phyloP scores from a whole-genome alignment of 2,888 invertebrate species.

The Thysanoteuthis rhombus region DNA sequence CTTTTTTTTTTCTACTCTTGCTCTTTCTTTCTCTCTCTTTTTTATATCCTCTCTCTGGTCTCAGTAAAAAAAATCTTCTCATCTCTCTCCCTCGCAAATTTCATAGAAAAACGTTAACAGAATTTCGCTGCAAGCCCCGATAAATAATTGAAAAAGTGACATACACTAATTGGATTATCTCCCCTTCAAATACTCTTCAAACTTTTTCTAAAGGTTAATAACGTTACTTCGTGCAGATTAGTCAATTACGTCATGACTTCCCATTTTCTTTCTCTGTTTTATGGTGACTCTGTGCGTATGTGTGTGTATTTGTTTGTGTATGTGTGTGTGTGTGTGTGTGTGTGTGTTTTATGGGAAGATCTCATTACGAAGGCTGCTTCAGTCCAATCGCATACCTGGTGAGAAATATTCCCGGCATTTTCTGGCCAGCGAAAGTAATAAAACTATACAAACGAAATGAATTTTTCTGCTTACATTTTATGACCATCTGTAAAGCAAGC shows the following conservation, averaged over 20 bases:
- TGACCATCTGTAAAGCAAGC: too few species aligned
- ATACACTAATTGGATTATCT: neutral
- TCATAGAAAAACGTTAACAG: neutral
- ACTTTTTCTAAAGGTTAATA: neutral
- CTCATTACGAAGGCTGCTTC: too few species aligned
- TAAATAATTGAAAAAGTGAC: neutral
- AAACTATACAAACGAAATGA: too few species aligned
- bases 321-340: neutral
- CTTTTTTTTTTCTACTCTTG: accelerated
- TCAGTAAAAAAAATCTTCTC: neutral
- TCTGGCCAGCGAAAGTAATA: too few species aligned
- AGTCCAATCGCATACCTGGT: too few species aligned
- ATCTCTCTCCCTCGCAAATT: neutral
- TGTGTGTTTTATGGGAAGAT: neutral
- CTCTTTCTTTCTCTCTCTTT: neutral
- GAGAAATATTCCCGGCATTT: too few species aligned
- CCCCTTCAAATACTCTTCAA: neutral
- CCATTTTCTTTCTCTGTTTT: neutral
- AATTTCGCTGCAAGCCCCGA: neutral
- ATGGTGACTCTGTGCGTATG: neutral
- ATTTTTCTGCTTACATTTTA: too few species aligned
- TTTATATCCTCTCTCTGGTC: neutral
- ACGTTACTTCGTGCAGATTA: neutral
- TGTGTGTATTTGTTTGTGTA: neutral
- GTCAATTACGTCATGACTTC: neutral